Evolutionary conservation across 1,140 invertebrate genomes (phyloP).

Genomic region (Heliconius himera): DNA sequence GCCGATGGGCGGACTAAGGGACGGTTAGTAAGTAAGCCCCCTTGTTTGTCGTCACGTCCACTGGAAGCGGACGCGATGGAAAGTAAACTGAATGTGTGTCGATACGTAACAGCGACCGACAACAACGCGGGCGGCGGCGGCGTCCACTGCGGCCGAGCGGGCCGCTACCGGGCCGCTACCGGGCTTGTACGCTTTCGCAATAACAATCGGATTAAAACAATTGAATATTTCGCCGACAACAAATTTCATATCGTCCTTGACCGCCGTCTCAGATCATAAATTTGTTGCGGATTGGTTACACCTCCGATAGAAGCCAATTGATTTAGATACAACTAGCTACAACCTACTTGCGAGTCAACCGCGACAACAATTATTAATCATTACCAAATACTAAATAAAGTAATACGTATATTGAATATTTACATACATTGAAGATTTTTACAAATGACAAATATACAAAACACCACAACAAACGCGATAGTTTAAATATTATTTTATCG

Average conservation of each 20-base stretch:
- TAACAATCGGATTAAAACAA: background rate
- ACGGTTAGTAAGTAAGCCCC: slow-evolving; percentile 18
- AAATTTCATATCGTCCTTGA: slow-evolving; percentile 38
- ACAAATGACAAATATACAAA: background rate
- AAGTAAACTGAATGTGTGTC: slow-evolving; percentile 45
- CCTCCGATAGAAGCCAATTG: background rate
- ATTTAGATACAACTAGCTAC: background rate
- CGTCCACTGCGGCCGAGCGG: background rate
- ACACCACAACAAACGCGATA: too few relatives aligned
- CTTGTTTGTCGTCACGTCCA: too few relatives aligned
- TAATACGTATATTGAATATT: background rate
- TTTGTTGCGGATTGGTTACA: slow-evolving; percentile 15
- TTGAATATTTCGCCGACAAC: slow-evolving; percentile 27
- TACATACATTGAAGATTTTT: background rate
- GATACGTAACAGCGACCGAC: slow-evolving; percentile 34
- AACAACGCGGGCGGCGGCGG: background rate
- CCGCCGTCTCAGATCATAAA: slow-evolving; percentile 16
- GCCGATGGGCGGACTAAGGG: background rate
- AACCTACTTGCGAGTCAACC: background rate
- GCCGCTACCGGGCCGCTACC: slow-evolving; percentile 14
- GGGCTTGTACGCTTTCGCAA: slow-evolving; percentile 26
- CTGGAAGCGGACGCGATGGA: slow-evolving; percentile 33
- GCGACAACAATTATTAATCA: background rate
- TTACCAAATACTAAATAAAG: background rate
- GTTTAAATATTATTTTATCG: background rate